phyloP scores from a whole-genome alignment of 1,140 invertebrate species.

The Diploscapter pachys region DNA sequence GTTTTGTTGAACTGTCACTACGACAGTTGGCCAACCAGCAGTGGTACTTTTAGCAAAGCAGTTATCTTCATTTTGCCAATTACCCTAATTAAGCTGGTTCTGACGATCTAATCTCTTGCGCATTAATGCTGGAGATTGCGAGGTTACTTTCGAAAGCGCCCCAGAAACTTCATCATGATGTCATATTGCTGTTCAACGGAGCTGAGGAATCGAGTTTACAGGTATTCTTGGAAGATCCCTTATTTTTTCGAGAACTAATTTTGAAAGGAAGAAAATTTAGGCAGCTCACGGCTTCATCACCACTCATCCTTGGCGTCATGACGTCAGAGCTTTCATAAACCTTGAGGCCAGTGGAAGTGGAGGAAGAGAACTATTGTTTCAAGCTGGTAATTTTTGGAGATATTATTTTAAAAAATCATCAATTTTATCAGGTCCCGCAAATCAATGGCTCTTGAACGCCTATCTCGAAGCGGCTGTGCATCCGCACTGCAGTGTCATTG shows the following conservation, averaged over 20 bases:
- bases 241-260: not conserved
- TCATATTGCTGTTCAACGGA: slow-evolving; percentile 81
- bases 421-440: slow-evolving; percentile 69
- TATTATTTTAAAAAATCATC: no score
- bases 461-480: slow-evolving; percentile 78
- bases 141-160: slow-evolving; percentile 70
- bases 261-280: slow-evolving; percentile 59
- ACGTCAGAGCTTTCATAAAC: slow-evolving; percentile 80
- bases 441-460: slow-evolving; percentile 80
- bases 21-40: slow-evolving; percentile 79
- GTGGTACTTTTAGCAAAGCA: slow-evolving; percentile 61
- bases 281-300: slow-evolving; percentile 89
- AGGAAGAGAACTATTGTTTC: slow-evolving; percentile 84
- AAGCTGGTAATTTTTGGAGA: slow-evolving; percentile 64
- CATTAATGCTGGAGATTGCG: slow-evolving; percentile 80
- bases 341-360: slow-evolving; percentile 83
- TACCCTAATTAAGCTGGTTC: slow-evolving; percentile 22
- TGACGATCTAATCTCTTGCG: slow-evolving; percentile 66
- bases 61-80: no score
- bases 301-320: slow-evolving; percentile 79
- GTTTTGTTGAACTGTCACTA: slow-evolving; percentile 87
- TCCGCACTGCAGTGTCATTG: slow-evolving; percentile 81
- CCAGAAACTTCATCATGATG: slow-evolving; percentile 67
- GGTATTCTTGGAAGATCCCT: not conserved
- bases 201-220: slow-evolving; percentile 38